phyloP scores from a whole-genome alignment of 2,888 invertebrate species.

The Lottia scabra region DNA sequence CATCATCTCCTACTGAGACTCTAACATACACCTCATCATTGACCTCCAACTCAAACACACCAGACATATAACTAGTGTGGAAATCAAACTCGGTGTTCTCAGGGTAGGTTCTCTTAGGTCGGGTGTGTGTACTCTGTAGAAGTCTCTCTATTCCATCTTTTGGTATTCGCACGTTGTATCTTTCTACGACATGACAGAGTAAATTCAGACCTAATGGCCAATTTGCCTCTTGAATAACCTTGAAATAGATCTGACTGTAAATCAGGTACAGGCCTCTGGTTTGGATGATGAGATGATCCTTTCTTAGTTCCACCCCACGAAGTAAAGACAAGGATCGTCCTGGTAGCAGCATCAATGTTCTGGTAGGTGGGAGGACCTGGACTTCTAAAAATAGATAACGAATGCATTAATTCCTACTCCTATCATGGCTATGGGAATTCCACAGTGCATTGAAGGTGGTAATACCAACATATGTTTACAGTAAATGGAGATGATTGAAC shows the following conservation, averaged over 20 bases:
- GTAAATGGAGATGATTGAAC: no score
- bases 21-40: background rate
- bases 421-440: no score
- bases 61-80: background rate
- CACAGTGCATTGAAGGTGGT: no score
- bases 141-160: background rate
- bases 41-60: background rate
- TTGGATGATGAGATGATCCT: background rate
- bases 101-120: background rate
- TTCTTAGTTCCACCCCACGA: background rate
- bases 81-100: background rate
- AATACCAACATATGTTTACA: no score
- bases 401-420: no score
- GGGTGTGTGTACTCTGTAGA: background rate
- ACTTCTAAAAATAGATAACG: background rate
- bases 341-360: background rate
- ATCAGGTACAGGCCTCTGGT: background rate
- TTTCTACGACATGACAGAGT: background rate
- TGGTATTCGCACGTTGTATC: background rate
- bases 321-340: background rate
- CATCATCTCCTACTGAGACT: background rate
- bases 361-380: background rate
- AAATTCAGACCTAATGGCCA: background rate
- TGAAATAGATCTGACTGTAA: constrained; percentile 1
- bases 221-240: background rate